phyloP scores from a whole-genome alignment of 35 echinoderm and acorn worm genomes.

The Ophiothrix spiculata region DNA sequence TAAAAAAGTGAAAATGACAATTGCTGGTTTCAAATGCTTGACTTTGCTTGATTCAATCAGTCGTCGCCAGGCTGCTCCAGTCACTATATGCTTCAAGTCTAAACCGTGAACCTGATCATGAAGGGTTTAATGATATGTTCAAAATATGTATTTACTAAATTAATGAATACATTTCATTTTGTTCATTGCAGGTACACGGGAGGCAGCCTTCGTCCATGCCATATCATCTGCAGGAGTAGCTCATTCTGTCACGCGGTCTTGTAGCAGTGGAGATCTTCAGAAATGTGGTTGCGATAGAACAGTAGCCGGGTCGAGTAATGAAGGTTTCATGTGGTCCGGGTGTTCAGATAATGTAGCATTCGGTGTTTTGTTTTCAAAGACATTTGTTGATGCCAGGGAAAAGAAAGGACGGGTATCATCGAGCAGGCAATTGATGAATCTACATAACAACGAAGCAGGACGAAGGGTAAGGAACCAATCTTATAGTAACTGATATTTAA shows the following conservation, averaged over 20 bases:
- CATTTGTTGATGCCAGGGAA: slow-evolving; percentile 89
- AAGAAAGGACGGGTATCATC: slow-evolving; percentile 53
- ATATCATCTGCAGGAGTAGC: slow-evolving; percentile 84
- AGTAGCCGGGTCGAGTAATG: slow-evolving; percentile 58
- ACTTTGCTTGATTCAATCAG: too few relatives aligned
- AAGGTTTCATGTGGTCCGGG: slow-evolving; percentile 90
- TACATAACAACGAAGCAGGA: slow-evolving; percentile 97
- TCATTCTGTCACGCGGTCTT: slow-evolving; percentile 76
- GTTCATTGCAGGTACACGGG: slow-evolving; percentile 81
- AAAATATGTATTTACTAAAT: too few relatives aligned
- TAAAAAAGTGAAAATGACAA: too few relatives aligned
- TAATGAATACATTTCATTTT: too few relatives aligned
- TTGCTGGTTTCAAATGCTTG: too few relatives aligned
- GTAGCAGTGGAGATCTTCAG: slow-evolving; percentile 82
- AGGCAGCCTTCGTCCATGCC: slow-evolving; percentile 90
- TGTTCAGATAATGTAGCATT: slow-evolving; percentile 94
- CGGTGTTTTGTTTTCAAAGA: slow-evolving; percentile 77
- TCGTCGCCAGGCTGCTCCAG: too few relatives aligned
- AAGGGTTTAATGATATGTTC: too few relatives aligned
- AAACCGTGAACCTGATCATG: too few relatives aligned
- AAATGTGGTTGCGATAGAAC: slow-evolving; percentile 94
- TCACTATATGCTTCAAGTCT: too few relatives aligned
- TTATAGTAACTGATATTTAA: neutral
- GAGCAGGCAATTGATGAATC: slow-evolving; percentile 83
- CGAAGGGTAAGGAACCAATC: slow-evolving; percentile 75